Base-by-base conservation (phyloP, 2,888 invertebrate genomes). In the Spicauda simplicius region DNA sequence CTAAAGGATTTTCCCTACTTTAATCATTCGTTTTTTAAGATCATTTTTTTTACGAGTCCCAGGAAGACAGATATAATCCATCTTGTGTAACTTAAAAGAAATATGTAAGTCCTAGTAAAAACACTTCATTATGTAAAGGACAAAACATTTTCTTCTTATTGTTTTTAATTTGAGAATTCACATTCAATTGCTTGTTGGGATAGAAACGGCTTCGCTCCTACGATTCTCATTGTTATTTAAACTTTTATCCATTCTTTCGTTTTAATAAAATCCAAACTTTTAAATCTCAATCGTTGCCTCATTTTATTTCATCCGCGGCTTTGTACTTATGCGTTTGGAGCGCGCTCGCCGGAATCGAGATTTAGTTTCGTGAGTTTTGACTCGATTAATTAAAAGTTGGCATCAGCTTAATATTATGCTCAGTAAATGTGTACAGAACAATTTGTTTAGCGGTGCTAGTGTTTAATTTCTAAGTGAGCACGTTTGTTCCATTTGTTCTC, bases 321-420 rank as follows among this genome's bases (percentile, higher is more conserved):
- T 18, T 33, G 18, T 54, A 19, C 59, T 45, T 52, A 50, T n/a
- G 19, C 30, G 20, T 59, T 70, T 56, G 69, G 69, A 73, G 70
- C 72, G 66, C 68, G 70, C 63, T 70, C 65, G 59, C 64, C 64
- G 69, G 66, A 67, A 59, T 69, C 67, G 41, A 62, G 69, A 74
- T 75, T 72, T 70, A 68, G 68, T 72, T 74, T 64, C 68, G 73
- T 71, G 69, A 76, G 73, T 78, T 76, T 69, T 69, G 72, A 76
- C 73, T 74, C 71, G 72, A 77, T 76, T 77, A 74, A 78, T 78
- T 77, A 76, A 76, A 78, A 77, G 72, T 78, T 77, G 72, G 70
- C 73, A 71, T 61, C 69, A 68, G 70, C 71, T 72, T 70, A 75
- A 73, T 73, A 61, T 65, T 70, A 68, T 72, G 69, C 60, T 72